phyloP scores from a whole-genome alignment of 2,888 invertebrate genomes.

The Cremastobaeus sp. region DNA sequence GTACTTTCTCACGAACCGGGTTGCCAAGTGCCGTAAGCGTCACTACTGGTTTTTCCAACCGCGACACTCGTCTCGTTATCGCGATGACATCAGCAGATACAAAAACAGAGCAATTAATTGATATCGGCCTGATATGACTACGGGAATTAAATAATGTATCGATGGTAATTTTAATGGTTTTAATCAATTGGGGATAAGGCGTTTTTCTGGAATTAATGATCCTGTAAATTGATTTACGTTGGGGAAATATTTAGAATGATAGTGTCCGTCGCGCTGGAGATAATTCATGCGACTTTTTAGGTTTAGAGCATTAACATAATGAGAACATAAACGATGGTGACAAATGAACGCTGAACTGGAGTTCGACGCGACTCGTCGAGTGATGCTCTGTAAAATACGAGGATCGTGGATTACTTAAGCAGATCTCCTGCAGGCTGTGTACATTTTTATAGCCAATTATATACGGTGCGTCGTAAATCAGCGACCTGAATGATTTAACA shows the following conservation, averaged over 20 bases:
- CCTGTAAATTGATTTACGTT: conserved; percentile 19
- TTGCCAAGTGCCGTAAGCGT: conserved; percentile 45
- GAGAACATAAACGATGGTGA: conserved; percentile 20
- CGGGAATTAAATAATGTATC: conserved; percentile 16
- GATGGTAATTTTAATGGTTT: conserved; percentile 12
- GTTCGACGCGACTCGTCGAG: neutral
- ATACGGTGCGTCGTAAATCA: conserved; percentile 22
- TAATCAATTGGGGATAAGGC: conserved; percentile 16
- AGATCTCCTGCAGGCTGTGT: conserved; percentile 18
- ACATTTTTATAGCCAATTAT: conserved; percentile 39
- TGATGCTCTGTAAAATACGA: conserved; percentile 2
- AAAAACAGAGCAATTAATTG: conserved; percentile 40
- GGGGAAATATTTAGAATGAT: neutral
- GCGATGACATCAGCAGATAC: conserved; percentile 20
- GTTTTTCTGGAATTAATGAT: conserved; percentile 17
- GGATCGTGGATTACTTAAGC: conserved; percentile 3
- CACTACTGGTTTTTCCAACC: conserved; percentile 49
- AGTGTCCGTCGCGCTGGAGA: neutral
- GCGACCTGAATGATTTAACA: conserved; percentile 21
- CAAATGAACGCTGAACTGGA: conserved; percentile 11
- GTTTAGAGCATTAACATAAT: conserved; percentile 15
- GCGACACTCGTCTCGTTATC: conserved; percentile 48
- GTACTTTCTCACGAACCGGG: conserved; percentile 56
- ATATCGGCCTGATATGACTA: conserved; percentile 10
- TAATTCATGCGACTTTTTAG: conserved; percentile 16